Base-by-base conservation (phyloP, 2,797 vertebrate genomes). In the Lepidocolaptes lacrymiger region DNA sequence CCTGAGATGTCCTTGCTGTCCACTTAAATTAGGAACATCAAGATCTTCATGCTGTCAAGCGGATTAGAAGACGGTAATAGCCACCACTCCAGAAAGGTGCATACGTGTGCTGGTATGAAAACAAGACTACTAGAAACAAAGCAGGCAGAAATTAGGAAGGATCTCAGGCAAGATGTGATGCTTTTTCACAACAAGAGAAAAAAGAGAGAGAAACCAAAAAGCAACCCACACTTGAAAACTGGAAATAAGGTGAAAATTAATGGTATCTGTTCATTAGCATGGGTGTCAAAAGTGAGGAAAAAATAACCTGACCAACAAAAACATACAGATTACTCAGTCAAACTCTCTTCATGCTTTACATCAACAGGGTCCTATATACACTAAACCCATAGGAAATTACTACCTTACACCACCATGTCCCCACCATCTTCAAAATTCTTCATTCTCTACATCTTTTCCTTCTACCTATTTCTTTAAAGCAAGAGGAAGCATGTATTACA, bases 1-100 rank as follows among this genome's bases (percentile, higher is more conserved):
- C 32, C n/a, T 75, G 22, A 52, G 5, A 21, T 0, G 0, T 61
- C 22, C 9, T 48, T 48, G 16, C 21, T 55, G 20, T 5, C 3
- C 20, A 23, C 22, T 61, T 76, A 30, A 27, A 72, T 30, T 39
- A 56, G 41, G 36, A 85, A 28, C 3, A 32, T 23, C 13, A 28
- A 72, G 17, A 8, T 54, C 27, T 73, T 58, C 1, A 2, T 56
- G 24, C 54, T 84, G 11, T 44, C 1, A 2, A 64, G 8, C n/a
- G 5, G 5, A 34, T 64, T 67, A 37, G 23, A 68, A 32, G 1
- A 4, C 9, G 1, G 12, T 67, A 51, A 18, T 28, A 56, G 3
- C 15, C 5, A 11, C 58, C 17, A 56, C 2, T 61, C 11, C 34
- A 48, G 17, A 34, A 67, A 59, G 36, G 3, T 30, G 10, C 3